Evolutionary conservation across 2,797 vertebrate genomes (phyloP).

Genomic region (Lophotriccus pileatus): DNA sequence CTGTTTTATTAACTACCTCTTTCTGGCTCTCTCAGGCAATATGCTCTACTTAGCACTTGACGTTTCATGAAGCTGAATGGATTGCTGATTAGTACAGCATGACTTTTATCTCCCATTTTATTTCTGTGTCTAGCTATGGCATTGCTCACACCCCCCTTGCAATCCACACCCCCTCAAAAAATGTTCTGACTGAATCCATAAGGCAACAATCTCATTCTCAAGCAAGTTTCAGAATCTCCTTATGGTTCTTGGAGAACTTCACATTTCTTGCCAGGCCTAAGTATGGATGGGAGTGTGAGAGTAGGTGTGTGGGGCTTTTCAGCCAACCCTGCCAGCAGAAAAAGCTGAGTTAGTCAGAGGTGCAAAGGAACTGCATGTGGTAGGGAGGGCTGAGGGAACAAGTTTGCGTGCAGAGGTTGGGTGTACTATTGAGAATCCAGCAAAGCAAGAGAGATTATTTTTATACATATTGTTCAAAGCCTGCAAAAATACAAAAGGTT

Average conservation of each 20-base stretch:
- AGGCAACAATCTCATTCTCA: constrained; percentile 55
- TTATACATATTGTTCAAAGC: neutral
- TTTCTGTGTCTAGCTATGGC: constrained; percentile 24
- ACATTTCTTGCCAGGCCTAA: constrained; percentile 57
- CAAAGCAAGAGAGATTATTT: neutral
- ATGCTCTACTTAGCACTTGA: neutral
- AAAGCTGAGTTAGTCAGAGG: constrained; percentile 46
- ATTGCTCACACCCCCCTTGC: neutral
- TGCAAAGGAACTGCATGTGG: neutral
- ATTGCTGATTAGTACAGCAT: constrained; percentile 11
- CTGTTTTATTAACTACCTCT: neutral
- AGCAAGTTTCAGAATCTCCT: constrained; percentile 43
- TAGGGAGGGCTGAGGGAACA: neutral
- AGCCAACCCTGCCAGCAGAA: constrained; percentile 22
- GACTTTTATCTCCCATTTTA: constrained; percentile 43
- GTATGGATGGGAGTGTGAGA: constrained; percentile 35
- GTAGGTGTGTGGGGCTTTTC: constrained; percentile 49
- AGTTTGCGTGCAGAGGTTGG: neutral
- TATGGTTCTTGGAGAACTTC: constrained; percentile 53
- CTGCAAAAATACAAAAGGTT: neutral
- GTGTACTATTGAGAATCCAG: neutral
- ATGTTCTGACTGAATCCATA: constrained; percentile 68
- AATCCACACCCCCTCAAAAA: constrained; percentile 53
- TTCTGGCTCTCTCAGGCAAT: neutral
- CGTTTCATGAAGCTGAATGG: constrained; percentile 12